Percentiles rank a stretch among this genome's conserved stretches.
Conservation (phyloP, 1,140 invertebrate species). For the Philopotamus ludificatus region DNA sequence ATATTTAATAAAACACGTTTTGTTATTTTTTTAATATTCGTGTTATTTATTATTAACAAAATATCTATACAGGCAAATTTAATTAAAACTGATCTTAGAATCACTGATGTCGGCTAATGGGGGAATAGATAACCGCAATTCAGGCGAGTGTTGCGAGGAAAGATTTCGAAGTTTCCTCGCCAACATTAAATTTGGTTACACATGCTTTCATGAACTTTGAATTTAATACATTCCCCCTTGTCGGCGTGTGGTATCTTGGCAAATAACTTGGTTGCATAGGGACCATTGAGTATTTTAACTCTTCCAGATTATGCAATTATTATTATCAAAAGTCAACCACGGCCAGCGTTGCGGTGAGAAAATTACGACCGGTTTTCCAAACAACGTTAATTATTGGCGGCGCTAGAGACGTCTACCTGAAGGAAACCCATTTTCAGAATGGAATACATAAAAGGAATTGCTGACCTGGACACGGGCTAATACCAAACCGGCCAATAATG, state of each 20-base stretch:
- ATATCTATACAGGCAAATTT: too few relatives aligned
- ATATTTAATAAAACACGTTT: too few relatives aligned
- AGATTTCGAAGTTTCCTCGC: constrained; percentile 34
- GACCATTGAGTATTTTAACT: neutral
- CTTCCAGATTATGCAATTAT: too few relatives aligned
- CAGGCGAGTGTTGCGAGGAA: constrained; percentile 32
- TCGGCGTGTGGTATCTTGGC: constrained; percentile 17
- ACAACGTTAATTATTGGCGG: constrained; percentile 18
- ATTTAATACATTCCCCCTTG: constrained; percentile 39
- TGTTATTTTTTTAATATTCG: too few relatives aligned
- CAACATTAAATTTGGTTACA: constrained; percentile 39
- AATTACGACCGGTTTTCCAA: too few relatives aligned
- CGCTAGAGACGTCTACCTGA: neutral
- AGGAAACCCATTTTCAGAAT: constrained; percentile 17
- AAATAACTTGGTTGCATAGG: neutral
- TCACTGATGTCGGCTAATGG: constrained; percentile 20
- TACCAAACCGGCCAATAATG: constrained; percentile 6
- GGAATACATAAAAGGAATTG: constrained; percentile 21
- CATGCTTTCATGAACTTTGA: constrained; percentile 39
- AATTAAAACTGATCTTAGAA: too few relatives aligned
- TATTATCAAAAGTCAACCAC: too few relatives aligned
- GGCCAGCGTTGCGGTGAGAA: too few relatives aligned
- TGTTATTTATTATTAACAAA: too few relatives aligned
- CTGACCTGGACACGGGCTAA: constrained; percentile 21
- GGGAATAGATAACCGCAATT: constrained; percentile 35